phyloP scores from a whole-genome alignment of 2,888 invertebrate genomes.

The Catocala fraxini region DNA sequence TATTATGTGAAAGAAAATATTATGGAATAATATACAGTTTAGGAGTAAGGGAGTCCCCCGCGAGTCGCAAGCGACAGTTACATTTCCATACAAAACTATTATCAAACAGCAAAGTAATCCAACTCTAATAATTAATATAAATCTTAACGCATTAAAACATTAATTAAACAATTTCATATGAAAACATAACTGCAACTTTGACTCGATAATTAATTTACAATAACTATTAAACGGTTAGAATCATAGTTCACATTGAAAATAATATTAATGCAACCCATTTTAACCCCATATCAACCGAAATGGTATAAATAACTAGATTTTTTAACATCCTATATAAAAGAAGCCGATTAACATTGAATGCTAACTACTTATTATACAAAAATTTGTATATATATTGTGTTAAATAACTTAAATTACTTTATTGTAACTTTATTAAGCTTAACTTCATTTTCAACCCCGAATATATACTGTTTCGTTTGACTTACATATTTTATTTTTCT shows the following conservation, averaged over 20 bases:
- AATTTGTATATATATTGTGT: slow-evolving; percentile 71
- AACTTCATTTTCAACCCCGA: slow-evolving; percentile 45
- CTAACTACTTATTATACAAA: slow-evolving; percentile 84
- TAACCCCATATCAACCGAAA: slow-evolving; percentile 43
- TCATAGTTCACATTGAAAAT: slow-evolving; percentile 48
- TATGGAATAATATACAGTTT: slow-evolving; percentile 59
- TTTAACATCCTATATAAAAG: slow-evolving; percentile 47
- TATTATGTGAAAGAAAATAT: slow-evolving; percentile 57
- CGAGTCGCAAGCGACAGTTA: slow-evolving; percentile 33
- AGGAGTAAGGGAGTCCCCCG: slow-evolving; percentile 25
- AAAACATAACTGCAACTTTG: slow-evolving; percentile 44
- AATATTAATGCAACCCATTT: slow-evolving; percentile 47
- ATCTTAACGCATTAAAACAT: slow-evolving; percentile 38
- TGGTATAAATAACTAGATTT: slow-evolving; percentile 44
- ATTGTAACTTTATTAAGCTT: slow-evolving; percentile 62
- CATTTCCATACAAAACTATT: slow-evolving; percentile 43
- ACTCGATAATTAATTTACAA: slow-evolving; percentile 49
- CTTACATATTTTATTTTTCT: slow-evolving; percentile 18
- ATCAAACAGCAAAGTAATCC: slow-evolving; percentile 33
- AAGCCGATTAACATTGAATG: slow-evolving; percentile 65
- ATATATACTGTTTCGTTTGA: slow-evolving; percentile 36
- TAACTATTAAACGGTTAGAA: slow-evolving; percentile 51
- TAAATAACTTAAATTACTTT: slow-evolving; percentile 74
- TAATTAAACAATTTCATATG: slow-evolving; percentile 35
- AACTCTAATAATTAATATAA: slow-evolving; percentile 37